Percentiles rank a stretch among this genome's conserved stretches.
Conservation (phyloP, 2,797 vertebrate species). For the Eptatretus atami region DNA sequence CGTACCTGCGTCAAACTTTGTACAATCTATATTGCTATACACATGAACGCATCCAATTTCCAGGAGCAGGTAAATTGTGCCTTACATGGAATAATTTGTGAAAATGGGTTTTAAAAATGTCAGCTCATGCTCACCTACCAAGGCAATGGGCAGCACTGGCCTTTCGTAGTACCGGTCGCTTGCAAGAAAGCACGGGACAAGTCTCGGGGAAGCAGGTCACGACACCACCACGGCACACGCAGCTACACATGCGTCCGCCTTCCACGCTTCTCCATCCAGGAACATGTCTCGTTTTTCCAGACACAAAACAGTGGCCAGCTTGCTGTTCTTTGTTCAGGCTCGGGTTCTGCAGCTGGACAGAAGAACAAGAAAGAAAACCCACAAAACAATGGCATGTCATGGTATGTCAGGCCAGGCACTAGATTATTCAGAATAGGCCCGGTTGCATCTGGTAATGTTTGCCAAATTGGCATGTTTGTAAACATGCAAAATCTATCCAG, state of each 20-base stretch:
- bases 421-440: not conserved
- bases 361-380: not conserved
- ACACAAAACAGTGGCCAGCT: constrained; percentile 36
- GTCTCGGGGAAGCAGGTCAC: constrained; percentile 49
- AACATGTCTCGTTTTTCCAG: constrained; percentile 49
- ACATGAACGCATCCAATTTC: too few species aligned
- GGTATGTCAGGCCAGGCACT: not conserved
- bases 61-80: too few species aligned
- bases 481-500: too few species aligned
- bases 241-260: constrained; percentile 54
- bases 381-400: too few species aligned
- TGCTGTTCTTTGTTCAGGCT: constrained; percentile 9
- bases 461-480: too few species aligned
- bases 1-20: too few species aligned
- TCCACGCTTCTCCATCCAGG: constrained; percentile 53
- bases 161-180: constrained; percentile 36
- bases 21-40: too few species aligned
- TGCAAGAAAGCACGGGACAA: constrained; percentile 35
- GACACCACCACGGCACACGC: constrained; percentile 33
- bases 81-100: too few species aligned
- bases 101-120: too few species aligned
- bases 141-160: constrained; percentile 58
- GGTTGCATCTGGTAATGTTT: too few species aligned
- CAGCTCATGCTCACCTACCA: constrained; percentile 17
- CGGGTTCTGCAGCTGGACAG: not conserved